Percentiles rank a stretch among this genome's conserved stretches.
Conservation (phyloP, 2,888 invertebrate genomes). For the Mythimna albipuncta region DNA sequence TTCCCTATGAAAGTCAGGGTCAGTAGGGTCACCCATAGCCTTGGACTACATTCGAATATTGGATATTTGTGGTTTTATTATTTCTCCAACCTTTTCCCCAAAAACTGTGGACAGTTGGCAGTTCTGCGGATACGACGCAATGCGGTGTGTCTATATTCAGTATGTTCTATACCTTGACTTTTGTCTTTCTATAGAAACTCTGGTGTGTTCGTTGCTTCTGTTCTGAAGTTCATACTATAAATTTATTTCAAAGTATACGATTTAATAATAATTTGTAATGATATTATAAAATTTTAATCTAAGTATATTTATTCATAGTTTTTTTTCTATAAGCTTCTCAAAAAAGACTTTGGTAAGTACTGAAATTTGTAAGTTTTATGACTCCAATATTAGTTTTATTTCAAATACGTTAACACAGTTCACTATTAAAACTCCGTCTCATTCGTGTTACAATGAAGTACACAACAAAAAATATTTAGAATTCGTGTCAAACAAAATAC, state of each 20-base stretch:
- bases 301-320: too few species aligned
- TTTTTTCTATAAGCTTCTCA: background rate
- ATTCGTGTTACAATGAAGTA: background rate
- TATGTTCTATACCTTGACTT: slow-evolving; percentile 22
- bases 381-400: background rate
- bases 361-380: too few species aligned
- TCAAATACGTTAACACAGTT: background rate
- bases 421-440: background rate
- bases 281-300: too few species aligned
- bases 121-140: slow-evolving; percentile 35
- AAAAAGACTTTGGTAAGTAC: too few species aligned
- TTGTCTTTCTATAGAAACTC: slow-evolving; percentile 2
- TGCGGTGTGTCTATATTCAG: slow-evolving; percentile 21
- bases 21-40: slow-evolving; percentile 40
- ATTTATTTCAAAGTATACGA: slow-evolving; percentile 1
- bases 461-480: background rate
- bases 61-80: slow-evolving; percentile 31
- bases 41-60: slow-evolving; percentile 47
- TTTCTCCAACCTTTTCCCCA: slow-evolving; percentile 3
- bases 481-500: slow-evolving; percentile 24
- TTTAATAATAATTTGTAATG: background rate
- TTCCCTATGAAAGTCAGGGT: slow-evolving; percentile 65
- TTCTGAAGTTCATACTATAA: background rate
- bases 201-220: slow-evolving; percentile 5
- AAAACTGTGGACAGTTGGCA: slow-evolving; percentile 22